phyloP scores from a whole-genome alignment of 2,113 vertebrate species.

The Raja brachyura region DNA sequence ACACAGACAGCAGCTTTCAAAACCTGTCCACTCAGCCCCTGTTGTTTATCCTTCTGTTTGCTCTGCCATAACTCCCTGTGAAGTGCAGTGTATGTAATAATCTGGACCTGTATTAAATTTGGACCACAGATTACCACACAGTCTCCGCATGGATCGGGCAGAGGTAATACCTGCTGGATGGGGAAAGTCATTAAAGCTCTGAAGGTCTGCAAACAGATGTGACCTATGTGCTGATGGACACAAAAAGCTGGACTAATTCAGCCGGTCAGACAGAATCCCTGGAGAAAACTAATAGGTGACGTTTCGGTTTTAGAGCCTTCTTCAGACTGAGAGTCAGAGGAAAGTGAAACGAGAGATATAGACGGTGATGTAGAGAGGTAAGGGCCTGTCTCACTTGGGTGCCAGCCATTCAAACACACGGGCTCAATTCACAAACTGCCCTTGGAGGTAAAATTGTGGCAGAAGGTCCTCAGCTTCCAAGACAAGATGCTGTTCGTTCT shows the following conservation, averaged over 20 bases:
- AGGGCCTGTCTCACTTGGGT: too few relatives aligned
- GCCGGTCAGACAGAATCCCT: too few relatives aligned
- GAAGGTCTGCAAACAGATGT: conserved; percentile 10
- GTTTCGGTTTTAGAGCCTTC: too few relatives aligned
- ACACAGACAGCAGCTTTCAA: not conserved
- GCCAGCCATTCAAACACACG: not conserved
- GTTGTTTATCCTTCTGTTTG: not conserved
- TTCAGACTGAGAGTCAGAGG: too few relatives aligned
- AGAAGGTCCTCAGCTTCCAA: not conserved
- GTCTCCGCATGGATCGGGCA: not conserved
- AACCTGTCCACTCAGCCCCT: not conserved
- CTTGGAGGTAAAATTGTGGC: not conserved
- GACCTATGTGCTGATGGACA: too few relatives aligned
- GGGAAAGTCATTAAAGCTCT: not conserved
- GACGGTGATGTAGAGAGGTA: too few relatives aligned
- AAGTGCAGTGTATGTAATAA: not conserved
- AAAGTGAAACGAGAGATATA: too few relatives aligned
- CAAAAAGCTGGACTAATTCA: too few relatives aligned
- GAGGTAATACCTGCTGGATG: not conserved
- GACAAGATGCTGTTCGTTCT: not conserved
- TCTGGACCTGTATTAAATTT: not conserved
- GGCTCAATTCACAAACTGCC: not conserved
- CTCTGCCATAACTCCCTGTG: not conserved
- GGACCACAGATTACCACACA: not conserved
- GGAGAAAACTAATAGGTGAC: too few relatives aligned